Conservation (phyloP, 2,888 invertebrate species). For the Operophtera brumata region DNA sequence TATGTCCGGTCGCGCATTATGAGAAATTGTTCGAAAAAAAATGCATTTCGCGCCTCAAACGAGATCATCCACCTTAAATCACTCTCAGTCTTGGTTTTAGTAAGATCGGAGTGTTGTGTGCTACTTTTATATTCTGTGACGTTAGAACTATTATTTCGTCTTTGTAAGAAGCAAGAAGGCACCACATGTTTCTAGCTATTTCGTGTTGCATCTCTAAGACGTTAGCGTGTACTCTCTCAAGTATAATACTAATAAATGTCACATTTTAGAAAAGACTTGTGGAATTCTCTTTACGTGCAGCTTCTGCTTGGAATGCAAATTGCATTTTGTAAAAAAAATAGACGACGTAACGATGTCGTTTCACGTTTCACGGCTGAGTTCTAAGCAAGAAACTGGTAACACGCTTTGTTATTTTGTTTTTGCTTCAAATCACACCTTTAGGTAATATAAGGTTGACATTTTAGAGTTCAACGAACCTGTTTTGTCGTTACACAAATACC, state of each 20-base stretch:
- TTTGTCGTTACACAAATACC: neutral
- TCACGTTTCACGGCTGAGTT: slow-evolving; percentile 23
- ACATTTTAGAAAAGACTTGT: slow-evolving; percentile 33
- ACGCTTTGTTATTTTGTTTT: slow-evolving; percentile 1
- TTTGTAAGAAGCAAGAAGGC: slow-evolving; percentile 16
- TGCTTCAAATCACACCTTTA: neutral
- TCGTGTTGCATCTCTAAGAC: slow-evolving; percentile 31
- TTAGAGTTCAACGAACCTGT: neutral
- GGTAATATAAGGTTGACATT: neutral
- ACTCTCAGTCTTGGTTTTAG: too few relatives aligned
- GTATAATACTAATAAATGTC: slow-evolving; percentile 43
- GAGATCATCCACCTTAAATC: too few relatives aligned
- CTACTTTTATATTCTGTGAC: neutral
- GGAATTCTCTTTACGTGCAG: slow-evolving; percentile 27
- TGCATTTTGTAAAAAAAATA: slow-evolving; percentile 33
- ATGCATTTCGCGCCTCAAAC: too few relatives aligned
- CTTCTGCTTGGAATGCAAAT: slow-evolving; percentile 31
- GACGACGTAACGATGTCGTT: slow-evolving; percentile 28
- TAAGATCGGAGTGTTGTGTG: neutral
- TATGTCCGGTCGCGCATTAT: too few relatives aligned
- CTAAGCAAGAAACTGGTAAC: slow-evolving; percentile 5
- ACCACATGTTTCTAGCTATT: slow-evolving; percentile 16
- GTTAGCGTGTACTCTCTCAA: slow-evolving; percentile 28
- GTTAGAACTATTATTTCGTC: neutral
- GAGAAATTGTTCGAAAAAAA: too few relatives aligned